Evolutionary conservation across 2,113 vertebrate genomes (phyloP), one percentile per base, ranked within the genome.

Genomic region (Arothron firmamentum): DNA sequence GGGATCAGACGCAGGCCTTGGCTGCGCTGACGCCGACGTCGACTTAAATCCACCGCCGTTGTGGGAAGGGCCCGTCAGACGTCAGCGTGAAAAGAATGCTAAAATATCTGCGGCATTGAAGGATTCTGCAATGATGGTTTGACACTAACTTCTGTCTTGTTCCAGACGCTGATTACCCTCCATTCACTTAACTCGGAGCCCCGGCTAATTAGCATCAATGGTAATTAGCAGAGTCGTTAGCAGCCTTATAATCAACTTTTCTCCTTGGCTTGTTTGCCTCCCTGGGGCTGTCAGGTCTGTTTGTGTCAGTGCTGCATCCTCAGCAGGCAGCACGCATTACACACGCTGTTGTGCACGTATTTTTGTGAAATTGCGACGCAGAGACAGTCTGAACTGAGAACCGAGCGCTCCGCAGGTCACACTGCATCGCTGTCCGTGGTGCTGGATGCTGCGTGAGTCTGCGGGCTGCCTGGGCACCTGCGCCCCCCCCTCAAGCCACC

Each of bases 161-260:
- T 81, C 70, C 79, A 79, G 82, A 85, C 80, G 75, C 82, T 85
- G 83, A 88, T 88, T 85, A 82, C 79, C 77, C 84, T 87, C 79
- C 59, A 60, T 72, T 81, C 88, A 86, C 79, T 88, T 88, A 88
- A 89, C 83, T 82, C 68, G 67, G 79, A 88, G 79, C 82, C 62
- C 62, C 72, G 83, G 81, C 83, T 89, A 87, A 90, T 90, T 88
- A 88, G 85, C 83, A 85, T 81, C 79, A 71, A 67, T 84, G 80
- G 79, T 88, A 90, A 89, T 90, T 90, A 89, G 86, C 66, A 14
- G 73, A 82, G 86, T 87, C 86, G 79, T 90, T 89, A 87, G 84
- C 77, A 87, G 85, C 79, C 74, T 85, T 87, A 87, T 87, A 88
- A 90, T 89, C 87, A 88, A 88, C 83, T 88, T 90, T 86, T 84